Evolutionary conservation across 2,113 vertebrate species (phyloP).

Genomic region (Scytalopus superciliaris): DNA sequence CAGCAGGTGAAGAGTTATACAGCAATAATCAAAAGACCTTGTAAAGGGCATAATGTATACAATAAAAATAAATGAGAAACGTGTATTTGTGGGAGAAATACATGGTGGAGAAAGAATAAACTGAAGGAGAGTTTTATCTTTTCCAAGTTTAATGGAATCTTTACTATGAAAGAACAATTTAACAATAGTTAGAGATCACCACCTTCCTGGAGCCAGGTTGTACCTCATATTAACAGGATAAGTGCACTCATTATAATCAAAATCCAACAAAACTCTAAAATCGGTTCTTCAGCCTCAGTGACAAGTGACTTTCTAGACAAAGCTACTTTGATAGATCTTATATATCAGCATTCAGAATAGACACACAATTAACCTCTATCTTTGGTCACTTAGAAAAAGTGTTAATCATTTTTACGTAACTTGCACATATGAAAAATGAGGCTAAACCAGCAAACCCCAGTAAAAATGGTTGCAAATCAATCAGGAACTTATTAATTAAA

Average conservation of each 20-base stretch:
- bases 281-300: not conserved
- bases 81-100: not conserved
- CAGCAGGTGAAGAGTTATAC: not conserved
- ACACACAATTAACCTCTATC: rapidly evolving
- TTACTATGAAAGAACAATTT: not conserved
- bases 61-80: not conserved
- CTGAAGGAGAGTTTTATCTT: not conserved
- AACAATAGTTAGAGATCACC: not conserved
- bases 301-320: not conserved
- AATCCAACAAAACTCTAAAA: not conserved
- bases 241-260: not conserved
- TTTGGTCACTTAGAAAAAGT: not conserved
- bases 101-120: not conserved
- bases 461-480: not conserved
- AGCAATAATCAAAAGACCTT: not conserved
- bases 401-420: not conserved
- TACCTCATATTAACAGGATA: not conserved
- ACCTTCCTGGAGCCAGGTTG: not conserved
- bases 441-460: not conserved
- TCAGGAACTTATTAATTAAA: constrained; percentile 32
- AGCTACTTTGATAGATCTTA: not conserved
- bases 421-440: not conserved
- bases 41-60: not conserved
- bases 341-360: not conserved
- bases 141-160: not conserved